Percentiles rank a stretch among this genome's conserved stretches.
Conservation (phyloP, 2,797 vertebrate species). For the Sardinella longiceps region DNA sequence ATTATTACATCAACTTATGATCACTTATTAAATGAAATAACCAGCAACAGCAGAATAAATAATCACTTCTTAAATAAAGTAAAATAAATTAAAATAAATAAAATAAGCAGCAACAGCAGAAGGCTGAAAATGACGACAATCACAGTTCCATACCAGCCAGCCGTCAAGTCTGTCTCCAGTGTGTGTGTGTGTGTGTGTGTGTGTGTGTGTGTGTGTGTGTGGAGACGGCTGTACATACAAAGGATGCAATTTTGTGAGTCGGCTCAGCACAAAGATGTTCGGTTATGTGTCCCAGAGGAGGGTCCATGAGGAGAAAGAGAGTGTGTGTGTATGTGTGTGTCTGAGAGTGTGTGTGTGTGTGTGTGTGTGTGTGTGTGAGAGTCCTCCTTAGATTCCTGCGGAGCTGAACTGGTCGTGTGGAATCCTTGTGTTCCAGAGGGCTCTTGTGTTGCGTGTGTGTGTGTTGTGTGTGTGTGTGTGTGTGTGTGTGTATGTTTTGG, state of each 20-base stretch:
- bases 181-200: constrained; percentile 6
- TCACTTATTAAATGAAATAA: neutral
- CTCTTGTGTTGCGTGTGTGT: constrained; percentile 49
- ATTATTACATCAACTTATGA: neutral
- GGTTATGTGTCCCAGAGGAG: neutral
- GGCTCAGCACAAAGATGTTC: neutral
- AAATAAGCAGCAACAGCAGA: neutral
- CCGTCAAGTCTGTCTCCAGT: neutral
- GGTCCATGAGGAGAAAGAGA: neutral
- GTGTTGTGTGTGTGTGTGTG: constrained; percentile 50
- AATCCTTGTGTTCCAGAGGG: constrained; percentile 72
- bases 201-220: neutral
- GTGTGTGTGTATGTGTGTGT: neutral
- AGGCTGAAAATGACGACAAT: neutral
- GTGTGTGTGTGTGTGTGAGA: neutral
- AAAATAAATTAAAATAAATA: neutral
- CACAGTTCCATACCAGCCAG: neutral
- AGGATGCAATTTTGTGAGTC: neutral
- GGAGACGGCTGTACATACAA: neutral
- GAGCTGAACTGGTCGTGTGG: constrained; percentile 47
- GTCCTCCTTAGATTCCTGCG: neutral
- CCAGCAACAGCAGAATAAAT: too few species aligned
- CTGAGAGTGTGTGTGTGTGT: neutral
- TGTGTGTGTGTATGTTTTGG: constrained; percentile 55
- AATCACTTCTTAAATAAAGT: too few species aligned